Base-by-base conservation (phyloP, 1,140 invertebrate genomes). In the Cryptotermes secundus region DNA sequence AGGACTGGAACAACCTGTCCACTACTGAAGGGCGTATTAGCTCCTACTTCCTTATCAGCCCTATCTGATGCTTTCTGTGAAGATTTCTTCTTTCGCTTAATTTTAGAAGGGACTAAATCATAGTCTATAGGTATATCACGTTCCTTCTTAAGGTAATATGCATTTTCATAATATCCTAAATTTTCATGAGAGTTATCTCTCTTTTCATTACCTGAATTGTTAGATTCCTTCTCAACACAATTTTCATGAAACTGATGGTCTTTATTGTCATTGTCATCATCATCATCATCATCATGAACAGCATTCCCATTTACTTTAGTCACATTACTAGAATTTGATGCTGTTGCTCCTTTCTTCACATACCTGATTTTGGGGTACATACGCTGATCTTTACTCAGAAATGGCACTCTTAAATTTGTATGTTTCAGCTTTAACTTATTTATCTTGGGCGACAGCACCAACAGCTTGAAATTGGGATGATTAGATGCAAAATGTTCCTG, bases 391-490 rank as follows among this genome's bases (percentile, higher is more conserved):
- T 72, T 72, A n/a, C 0, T 16, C 31, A n/a, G 2, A 72, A 72
- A 72, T 72, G 59, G 59, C 59, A 31, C n/a, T n/a, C n/a, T 72
- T 7, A 72, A 26, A 72, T 4, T 31, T 72, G 19, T n/a, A 72
- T 6, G 31, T 9, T 72, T 72, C 4, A 72, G 16, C 34, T 82
- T 31, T n/a, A 82, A 45, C 10, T 82, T 82, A 45, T n/a, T 53
- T n/a, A 82, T 31, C 38, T 38, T 38, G 19, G 81, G 81, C 9
- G 81, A 82, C 26, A 84, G 19, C 7, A 84, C 34, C 38, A 84
- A 80, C 9, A 84, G 19, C 19, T 84, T 84, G 79, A 45, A 79
- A 38, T 42, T 79, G n/a, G 53, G 53, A 79, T 84, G 83, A 24
- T 80, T 72, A 19, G 26, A 31, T 6, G 72, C 38, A 80, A 79